phyloP scores from a whole-genome alignment of 2,888 invertebrate species.

The Chaetoderma sp. region DNA sequence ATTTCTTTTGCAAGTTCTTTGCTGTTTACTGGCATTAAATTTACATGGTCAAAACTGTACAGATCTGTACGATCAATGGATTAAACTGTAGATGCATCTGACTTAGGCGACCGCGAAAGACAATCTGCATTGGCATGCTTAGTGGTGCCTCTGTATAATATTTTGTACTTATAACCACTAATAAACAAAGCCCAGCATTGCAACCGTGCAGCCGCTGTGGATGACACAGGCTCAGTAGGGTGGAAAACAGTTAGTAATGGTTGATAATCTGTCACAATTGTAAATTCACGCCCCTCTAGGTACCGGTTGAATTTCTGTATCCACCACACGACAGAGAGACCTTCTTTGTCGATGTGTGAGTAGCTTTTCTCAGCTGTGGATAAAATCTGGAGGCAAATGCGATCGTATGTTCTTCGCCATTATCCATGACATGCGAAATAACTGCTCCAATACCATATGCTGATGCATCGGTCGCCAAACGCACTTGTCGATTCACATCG shows the following conservation, averaged over 20 bases:
- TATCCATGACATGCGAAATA: conserved; percentile 32
- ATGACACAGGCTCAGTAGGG: conserved; percentile 44
- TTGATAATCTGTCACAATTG: conserved; percentile 64
- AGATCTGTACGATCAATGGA: no score
- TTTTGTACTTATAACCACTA: no score
- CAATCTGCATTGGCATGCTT: no score
- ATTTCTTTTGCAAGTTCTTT: conserved; percentile 2
- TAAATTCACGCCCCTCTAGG: conserved; percentile 64
- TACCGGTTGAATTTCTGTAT: conserved; percentile 65
- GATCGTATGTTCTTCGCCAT: conserved; percentile 55
- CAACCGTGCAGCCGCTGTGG: no score
- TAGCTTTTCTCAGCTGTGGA: conserved; percentile 64
- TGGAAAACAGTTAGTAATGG: conserved; percentile 64
- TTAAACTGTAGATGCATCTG: no score
- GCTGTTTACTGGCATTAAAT: conserved; percentile 1
- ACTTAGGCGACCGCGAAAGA: no score
- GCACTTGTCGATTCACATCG: conserved; percentile 48
- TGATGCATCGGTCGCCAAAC: conserved; percentile 66
- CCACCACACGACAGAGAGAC: conserved; percentile 65
- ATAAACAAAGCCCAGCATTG: no score
- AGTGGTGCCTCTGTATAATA: no score
- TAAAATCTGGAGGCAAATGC: conserved; percentile 67
- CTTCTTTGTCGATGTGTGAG: conserved; percentile 67
- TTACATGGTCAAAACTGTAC: background rate
- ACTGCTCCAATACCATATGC: conserved; percentile 61